Base-by-base conservation (phyloP, 1,140 invertebrate species). In the Papilio dardanus region DNA sequence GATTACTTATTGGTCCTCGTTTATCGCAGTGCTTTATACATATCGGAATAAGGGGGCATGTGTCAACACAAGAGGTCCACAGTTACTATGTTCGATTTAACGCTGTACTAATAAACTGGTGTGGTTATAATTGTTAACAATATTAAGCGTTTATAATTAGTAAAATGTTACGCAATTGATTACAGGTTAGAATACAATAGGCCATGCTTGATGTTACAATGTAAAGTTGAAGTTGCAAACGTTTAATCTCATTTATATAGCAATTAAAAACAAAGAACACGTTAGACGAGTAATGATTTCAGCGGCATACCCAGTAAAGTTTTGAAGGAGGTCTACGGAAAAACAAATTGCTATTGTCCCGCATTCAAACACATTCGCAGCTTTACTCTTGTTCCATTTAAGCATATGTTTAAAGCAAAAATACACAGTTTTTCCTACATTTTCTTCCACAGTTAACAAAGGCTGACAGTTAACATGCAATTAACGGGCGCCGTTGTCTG, bases 381-480 rank as follows among this genome's bases (percentile, higher is more conserved):
- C 35, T 37, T 12, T 2, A 8, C 2, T 37, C 35, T 37, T 33
- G 31, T 6, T 37, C 35, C 35, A 37, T 10, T 37, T 37, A 37
- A 37, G 16, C 16, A 16, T 42, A 50, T 19, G n/a, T 21, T 21
- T 24, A 54, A 2, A 0, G 10, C 8, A 54, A 54, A 21, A 54
- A 54, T 54, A 54, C 7, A 54, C 8, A 46, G n/a, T 46, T 16
- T 35, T 0, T 35, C 4, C 40, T 0, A 42, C 46, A 54, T 54
- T 54, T 8, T 54, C 19, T 54, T 54, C 7, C 16, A 21, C 46
- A 50, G 19, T 50, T 24, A 58, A 58, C 50, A 58, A 58, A 58
- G 50, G 7, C 50, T 58, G 19, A 54, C 50, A 62, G 54, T 62
- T 28, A 62, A 62, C 54, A 30, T 62, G 54, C 54, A 62, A 62